Evolutionary conservation across 2,888 invertebrate species (phyloP).

Genomic region (Dryadula phaetusa): DNA sequence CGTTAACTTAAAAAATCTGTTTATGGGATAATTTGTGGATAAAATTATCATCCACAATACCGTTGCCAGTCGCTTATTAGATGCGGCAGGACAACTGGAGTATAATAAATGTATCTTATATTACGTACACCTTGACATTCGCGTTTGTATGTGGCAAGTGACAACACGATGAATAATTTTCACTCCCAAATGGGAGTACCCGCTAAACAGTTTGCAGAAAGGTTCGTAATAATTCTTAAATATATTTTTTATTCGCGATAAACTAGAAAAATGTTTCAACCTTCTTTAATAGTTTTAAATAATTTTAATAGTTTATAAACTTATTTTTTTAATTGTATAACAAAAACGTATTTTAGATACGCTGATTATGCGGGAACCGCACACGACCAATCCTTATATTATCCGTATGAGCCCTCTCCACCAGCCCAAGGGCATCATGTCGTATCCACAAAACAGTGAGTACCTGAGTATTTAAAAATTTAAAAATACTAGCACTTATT

Average conservation of each 20-base stretch:
- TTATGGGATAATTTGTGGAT: constrained; percentile 37
- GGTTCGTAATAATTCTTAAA: constrained; percentile 55
- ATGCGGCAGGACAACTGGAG: constrained; percentile 60
- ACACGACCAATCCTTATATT: constrained; percentile 68
- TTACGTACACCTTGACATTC: constrained; percentile 65
- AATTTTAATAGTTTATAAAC: background rate
- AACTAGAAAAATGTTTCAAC: too few species aligned
- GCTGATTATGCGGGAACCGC: constrained; percentile 64
- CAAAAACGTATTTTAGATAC: constrained; percentile 55
- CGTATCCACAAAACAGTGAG: constrained; percentile 68
- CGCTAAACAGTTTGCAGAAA: constrained; percentile 67
- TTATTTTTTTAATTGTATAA: background rate
- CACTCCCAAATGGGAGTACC: constrained; percentile 70
- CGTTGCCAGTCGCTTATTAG: constrained; percentile 59
- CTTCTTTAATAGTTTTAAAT: background rate
- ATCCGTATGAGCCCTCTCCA: constrained; percentile 68
- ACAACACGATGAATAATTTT: constrained; percentile 69
- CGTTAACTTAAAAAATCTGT: too few species aligned
- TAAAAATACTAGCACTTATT: too few species aligned
- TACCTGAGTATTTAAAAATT: too few species aligned
- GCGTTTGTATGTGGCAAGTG: constrained; percentile 53
- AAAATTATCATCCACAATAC: constrained; percentile 51
- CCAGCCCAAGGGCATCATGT: constrained; percentile 58
- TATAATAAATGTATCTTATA: constrained; percentile 55
- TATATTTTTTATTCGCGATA: background rate